Evolutionary conservation across 2,797 vertebrate species (phyloP), one percentile per base, ranked within the genome.

Genomic region (Sebastes alutus): DNA sequence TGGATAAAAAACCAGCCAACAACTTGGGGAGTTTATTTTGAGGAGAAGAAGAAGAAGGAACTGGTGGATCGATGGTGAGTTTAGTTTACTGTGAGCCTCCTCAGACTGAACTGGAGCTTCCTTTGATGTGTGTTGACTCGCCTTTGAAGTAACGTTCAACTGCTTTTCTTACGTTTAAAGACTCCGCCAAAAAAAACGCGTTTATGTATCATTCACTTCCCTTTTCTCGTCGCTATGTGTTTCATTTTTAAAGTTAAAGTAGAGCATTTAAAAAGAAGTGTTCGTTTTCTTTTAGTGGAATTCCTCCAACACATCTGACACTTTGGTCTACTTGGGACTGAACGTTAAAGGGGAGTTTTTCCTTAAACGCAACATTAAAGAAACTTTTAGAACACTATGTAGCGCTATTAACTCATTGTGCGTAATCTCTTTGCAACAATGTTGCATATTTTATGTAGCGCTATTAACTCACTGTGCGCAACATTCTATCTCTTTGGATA

Each of bases 21-120:
- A 62, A 77, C 55, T 38, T 38, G 35, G 35, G 90, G 90, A 93
- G 89, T 92, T 89, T 70, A 82, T 89, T 87, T 87, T 80, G 75
- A 86, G 91, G 76, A 82, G 88, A 16, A 16, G 38, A 77, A 81
- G 82, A 95, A 42, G 38, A 11, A 77, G 81, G 82, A 95, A 96
- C 88, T 95, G 88, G 87, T 88, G 93, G 94, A 95, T 96, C 96
- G 87, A 95, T 96, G 97, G 97, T 98, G 96, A 97, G 97, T 96
- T 96, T 93, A 86, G 89, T 96, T 96, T 92, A 86, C 89, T 81
- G 92, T 88, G 84, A 42, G 86, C 79, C 94, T 93, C 89, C 93
- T 92, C 66, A 71, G 91, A 92, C 92, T 92, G 94, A 93, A 78
- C 82, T 82, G 89, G 87, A 91, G 90, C 80, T 91, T 80, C 80